These are phyloP conservation scores for Elmis aenea DNA, from an alignment of 2,888 invertebrate species.

Conservation along the genomic window DNA sequence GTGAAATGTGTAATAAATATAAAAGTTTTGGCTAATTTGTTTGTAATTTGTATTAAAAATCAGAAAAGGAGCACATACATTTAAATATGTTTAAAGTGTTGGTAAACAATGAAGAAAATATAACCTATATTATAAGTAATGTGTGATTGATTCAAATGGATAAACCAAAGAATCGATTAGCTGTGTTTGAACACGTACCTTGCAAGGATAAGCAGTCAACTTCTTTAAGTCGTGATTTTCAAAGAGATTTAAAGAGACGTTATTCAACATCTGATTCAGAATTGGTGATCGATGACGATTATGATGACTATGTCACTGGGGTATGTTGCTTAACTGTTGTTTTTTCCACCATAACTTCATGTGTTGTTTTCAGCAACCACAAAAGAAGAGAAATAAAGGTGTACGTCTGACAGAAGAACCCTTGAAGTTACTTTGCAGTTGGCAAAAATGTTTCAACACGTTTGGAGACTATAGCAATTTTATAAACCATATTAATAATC, in stretches of 20 bases:
- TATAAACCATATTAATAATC: conserved; percentile 54
- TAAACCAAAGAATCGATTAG: conserved; percentile 32
- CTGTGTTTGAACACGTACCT: conserved; percentile 39
- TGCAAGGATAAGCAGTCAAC: conserved; percentile 28
- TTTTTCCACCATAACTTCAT: too few species aligned
- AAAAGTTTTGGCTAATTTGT: too few species aligned
- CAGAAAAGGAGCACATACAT: too few species aligned
- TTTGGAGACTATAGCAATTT: conserved; percentile 49
- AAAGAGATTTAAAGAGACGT: conserved; percentile 21
- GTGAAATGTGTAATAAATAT: too few species aligned
- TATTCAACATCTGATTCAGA: conserved; percentile 33
- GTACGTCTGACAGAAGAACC: conserved; percentile 39
- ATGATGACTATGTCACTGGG: conserved; percentile 23
- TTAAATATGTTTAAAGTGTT: too few species aligned
- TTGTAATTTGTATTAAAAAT: too few species aligned
- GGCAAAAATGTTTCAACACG: conserved; percentile 51
- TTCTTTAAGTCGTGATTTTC: conserved; percentile 20
- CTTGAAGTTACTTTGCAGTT: conserved; percentile 52
- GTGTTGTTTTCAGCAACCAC: conserved; percentile 15
- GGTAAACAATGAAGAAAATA: too few species aligned
- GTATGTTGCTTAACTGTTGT: too few species aligned
- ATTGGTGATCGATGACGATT: conserved; percentile 33
- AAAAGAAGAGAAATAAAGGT: conserved; percentile 21
- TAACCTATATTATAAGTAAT: too few species aligned
- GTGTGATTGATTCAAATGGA: too few species aligned